Evolutionary conservation across 2,888 invertebrate species (phyloP).

Genomic region (Pseudococcus longispinus): DNA sequence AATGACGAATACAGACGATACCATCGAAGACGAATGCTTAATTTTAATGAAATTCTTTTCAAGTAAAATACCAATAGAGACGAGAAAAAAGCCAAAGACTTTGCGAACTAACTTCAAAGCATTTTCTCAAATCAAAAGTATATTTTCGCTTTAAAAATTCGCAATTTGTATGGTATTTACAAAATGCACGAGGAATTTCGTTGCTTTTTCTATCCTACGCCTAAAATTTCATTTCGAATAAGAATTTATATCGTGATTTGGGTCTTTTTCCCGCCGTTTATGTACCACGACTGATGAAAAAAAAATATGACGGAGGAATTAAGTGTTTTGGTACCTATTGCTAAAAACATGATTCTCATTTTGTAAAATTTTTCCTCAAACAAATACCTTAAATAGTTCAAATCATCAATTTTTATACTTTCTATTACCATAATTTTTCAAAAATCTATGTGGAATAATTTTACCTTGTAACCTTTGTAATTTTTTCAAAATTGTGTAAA

Average conservation of each 20-base stretch:
- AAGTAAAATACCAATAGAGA: background rate
- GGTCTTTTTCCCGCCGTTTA: background rate
- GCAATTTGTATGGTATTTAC: background rate
- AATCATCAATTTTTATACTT: too few relatives aligned
- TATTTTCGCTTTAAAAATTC: background rate
- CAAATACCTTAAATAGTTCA: background rate
- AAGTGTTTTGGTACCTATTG: background rate
- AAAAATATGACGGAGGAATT: background rate
- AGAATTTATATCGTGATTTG: background rate
- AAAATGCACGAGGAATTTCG: background rate
- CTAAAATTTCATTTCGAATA: background rate
- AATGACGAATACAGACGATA: background rate
- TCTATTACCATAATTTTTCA: too few relatives aligned
- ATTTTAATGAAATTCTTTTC: slow-evolving; percentile 12
- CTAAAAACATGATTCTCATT: background rate
- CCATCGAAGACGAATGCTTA: background rate
- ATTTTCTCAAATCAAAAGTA: background rate
- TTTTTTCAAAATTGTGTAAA: too few relatives aligned
- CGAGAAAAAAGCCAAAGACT: background rate
- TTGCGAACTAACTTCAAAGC: background rate
- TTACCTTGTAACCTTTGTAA: too few relatives aligned
- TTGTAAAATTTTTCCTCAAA: background rate
- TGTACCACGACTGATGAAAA: background rate
- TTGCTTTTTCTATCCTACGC: background rate
- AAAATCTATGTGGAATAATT: too few relatives aligned